Conservation (phyloP, 2,888 invertebrate species). For the Conops quadrifasciatus region DNA sequence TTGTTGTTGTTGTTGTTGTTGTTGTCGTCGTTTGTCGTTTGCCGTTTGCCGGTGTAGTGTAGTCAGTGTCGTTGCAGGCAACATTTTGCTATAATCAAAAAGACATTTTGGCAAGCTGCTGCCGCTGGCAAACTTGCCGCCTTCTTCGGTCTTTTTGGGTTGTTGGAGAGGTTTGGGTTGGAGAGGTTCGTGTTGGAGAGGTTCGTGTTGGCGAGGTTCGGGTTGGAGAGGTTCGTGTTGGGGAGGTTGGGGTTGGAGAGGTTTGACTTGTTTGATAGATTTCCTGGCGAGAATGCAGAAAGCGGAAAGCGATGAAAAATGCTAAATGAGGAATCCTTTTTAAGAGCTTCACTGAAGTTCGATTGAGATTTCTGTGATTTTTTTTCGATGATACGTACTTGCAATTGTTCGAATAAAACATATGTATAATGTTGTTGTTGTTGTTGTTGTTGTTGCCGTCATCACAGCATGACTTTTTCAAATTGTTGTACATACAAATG, state of each 20-base stretch:
- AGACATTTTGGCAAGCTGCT: constrained; percentile 32
- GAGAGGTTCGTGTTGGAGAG: neutral
- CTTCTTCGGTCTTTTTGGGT: neutral
- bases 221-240: too few relatives aligned
- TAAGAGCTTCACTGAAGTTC: neutral
- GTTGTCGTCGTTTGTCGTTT: neutral
- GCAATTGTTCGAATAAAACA: neutral
- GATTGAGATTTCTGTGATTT: constrained; percentile 1
- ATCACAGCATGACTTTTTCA: too few relatives aligned
- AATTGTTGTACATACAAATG: too few relatives aligned
- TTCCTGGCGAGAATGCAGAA: neutral
- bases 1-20: constrained; percentile 10
- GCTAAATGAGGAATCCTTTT: neutral
- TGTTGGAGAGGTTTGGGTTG: neutral
- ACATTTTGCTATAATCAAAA: constrained; percentile 28
- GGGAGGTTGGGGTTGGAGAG: too few relatives aligned
- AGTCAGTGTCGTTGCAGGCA: neutral
- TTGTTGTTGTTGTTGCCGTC: neutral
- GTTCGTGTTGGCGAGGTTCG: neutral
- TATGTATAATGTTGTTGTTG: constrained; percentile 4
- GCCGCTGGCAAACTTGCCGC: constrained; percentile 13
- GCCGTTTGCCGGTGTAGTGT: neutral
- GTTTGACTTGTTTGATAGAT: too few relatives aligned
- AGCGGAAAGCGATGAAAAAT: neutral
- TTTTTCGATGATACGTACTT: neutral